Evolutionary conservation across 1,140 invertebrate species (phyloP).

Genomic region (Zaprionus ghesquierei): DNA sequence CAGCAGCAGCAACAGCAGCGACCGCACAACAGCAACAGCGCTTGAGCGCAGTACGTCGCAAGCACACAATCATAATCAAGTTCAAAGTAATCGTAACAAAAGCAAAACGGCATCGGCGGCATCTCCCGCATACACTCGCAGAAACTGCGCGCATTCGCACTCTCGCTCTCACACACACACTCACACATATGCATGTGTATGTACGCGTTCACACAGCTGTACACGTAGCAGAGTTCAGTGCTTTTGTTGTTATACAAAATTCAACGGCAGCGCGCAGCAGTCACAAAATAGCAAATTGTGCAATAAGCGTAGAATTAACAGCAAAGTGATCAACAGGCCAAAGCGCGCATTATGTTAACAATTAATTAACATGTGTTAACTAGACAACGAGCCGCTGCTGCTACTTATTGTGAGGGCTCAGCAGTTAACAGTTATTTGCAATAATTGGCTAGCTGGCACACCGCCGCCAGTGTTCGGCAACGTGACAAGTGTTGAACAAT

Average conservation of each 20-base stretch:
- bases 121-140: constrained; percentile 36
- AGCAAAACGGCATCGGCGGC: constrained; percentile 37
- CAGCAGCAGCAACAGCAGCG: neutral
- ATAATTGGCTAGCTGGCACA: constrained; percentile 37
- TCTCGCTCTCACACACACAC: constrained; percentile 43
- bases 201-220: constrained; percentile 52
- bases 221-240: constrained; percentile 63
- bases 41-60: constrained; percentile 30
- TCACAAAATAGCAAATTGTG: constrained; percentile 58
- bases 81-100: constrained; percentile 68
- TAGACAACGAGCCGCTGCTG: neutral
- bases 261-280: constrained; percentile 12
- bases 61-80: constrained; percentile 58
- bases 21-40: constrained; percentile 10
- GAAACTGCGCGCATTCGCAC: constrained; percentile 50
- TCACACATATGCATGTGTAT: constrained; percentile 1
- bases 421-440: constrained; percentile 27
- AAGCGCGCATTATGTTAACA: constrained; percentile 30
- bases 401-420: neutral
- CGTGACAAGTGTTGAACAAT: constrained; percentile 48
- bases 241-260: constrained; percentile 42
- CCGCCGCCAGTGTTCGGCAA: constrained; percentile 12
- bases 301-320: constrained; percentile 39
- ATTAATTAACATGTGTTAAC: constrained; percentile 40
- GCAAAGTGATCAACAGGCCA: constrained; percentile 10